Base-by-base conservation (phyloP, 2,888 invertebrate genomes). In the Auanema sp. region DNA sequence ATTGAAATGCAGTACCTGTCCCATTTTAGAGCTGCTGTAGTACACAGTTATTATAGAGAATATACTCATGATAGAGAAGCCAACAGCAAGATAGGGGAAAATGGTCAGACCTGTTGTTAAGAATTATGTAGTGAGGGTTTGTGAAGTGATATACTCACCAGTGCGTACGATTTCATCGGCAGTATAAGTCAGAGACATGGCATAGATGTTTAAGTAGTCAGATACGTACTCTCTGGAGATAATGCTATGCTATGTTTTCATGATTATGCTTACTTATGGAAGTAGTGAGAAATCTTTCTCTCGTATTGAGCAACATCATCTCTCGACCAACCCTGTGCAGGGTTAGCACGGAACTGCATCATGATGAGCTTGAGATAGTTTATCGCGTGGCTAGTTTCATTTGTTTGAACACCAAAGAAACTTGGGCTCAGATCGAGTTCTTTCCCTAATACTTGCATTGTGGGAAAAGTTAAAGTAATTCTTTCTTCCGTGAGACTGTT, bases 151-250 rank as follows among this genome's bases (percentile, higher is more conserved):
- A 24, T 6, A 11, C 53, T n/a, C 68, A 58, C 79, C 79, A 14
- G 79, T 79, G 41, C 78, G 64, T 3, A 79, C 77, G 23, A 80
- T 72, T 67, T 80, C 79, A 64, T 79, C 79, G 40, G 71, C 75
- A 11, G 76, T 77, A 44, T 74, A 76, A 14, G 79, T 80, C 21
- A 80, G 54, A 41, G 77, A 71, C 63, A 80, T 64, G 3, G 72
- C 72, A 6, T 71, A 64, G 12, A 72, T 66, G 54, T 70, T 68
- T 16, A 79, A 62, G 10, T 68, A 56, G 1, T 65, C 62, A 2
- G 76, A 74, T 12, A 72, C 55, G 66, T 72, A 78, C 16, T 75
- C 60, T 41, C 78, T 78, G 62, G 51, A 77, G 57, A 42, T n/a
- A 33, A 33, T 42, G 14, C 14, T 61, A 8, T 21, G 18, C 50